Conservation (phyloP, 1,140 invertebrate genomes). For the Neocloeon triangulifer region DNA sequence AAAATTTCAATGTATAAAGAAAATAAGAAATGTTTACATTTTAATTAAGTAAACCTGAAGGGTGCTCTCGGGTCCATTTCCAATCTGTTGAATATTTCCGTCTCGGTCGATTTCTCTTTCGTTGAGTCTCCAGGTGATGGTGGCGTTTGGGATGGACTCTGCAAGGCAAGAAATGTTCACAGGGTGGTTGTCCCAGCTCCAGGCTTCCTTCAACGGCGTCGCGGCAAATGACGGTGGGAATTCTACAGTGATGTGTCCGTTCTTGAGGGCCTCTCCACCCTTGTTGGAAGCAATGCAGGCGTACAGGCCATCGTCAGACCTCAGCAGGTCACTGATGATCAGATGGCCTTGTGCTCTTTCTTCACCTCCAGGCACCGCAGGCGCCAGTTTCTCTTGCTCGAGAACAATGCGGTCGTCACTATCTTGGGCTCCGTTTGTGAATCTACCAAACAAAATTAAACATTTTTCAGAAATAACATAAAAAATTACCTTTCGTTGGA, state of each 20-base stretch:
- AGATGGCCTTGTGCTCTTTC: slow-evolving; percentile 7
- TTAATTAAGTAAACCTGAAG: slow-evolving; percentile 14
- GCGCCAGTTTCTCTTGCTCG: too few species aligned
- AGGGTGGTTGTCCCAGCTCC: slow-evolving; percentile 55
- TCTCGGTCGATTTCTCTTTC: slow-evolving; percentile 22
- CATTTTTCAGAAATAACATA: too few species aligned
- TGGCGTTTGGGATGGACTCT: slow-evolving; percentile 76
- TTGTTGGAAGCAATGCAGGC: slow-evolving; percentile 64
- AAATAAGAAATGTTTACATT: slow-evolving; percentile 5
- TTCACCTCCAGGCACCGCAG: slow-evolving; percentile 15
- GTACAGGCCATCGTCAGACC: slow-evolving; percentile 68
- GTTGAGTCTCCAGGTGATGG: slow-evolving; percentile 54
- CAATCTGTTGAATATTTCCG: slow-evolving; percentile 28
- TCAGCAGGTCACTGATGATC: slow-evolving; percentile 28
- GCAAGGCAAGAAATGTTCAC: slow-evolving; percentile 76
- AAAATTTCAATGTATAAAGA: slow-evolving; percentile 1
- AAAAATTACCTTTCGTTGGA: not conserved
- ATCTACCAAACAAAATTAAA: too few species aligned
- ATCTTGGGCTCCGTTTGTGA: too few species aligned
- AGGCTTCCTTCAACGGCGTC: slow-evolving; percentile 40
- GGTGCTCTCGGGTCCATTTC: slow-evolving; percentile 40
- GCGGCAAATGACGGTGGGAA: slow-evolving; percentile 54
- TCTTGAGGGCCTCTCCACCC: slow-evolving; percentile 44
- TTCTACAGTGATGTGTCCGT: slow-evolving; percentile 64
- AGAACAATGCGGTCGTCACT: too few species aligned